Percentiles rank a stretch among this genome's conserved stretches.
These are phyloP conservation scores for Octonoba sinensis DNA, from an alignment of 2,888 invertebrate genomes.

Conservation along the genomic window DNA sequence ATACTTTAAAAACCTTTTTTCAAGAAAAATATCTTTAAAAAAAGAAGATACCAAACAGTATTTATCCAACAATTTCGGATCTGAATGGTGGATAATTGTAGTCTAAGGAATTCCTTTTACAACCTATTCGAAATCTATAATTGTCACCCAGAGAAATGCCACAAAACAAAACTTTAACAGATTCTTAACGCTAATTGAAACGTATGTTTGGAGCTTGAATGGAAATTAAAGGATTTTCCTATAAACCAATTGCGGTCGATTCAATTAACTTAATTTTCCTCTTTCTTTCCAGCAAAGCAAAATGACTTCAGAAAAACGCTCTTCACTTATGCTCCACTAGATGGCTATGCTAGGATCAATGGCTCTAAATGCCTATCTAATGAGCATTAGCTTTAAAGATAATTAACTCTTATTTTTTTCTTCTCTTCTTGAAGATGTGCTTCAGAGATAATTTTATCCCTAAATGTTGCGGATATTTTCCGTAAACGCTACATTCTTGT, in stretches of 20 bases:
- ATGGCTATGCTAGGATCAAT: slow-evolving; percentile 37
- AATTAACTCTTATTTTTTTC: slow-evolving; percentile 45
- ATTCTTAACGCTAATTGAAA: slow-evolving; percentile 50
- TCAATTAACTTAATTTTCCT: slow-evolving; percentile 53
- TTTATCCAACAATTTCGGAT: no score
- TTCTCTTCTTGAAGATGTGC: not conserved
- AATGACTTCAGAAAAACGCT: slow-evolving; percentile 47
- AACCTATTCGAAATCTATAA: no score
- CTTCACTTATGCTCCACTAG: slow-evolving; percentile 35
- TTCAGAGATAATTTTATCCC: slow-evolving; percentile 24
- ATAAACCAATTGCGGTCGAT: slow-evolving; percentile 56
- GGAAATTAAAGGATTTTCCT: slow-evolving; percentile 51
- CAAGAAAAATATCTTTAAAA: no score
- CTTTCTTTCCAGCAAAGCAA: slow-evolving; percentile 36
- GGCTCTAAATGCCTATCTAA: slow-evolving; percentile 59
- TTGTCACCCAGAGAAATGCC: no score
- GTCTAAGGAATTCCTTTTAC: no score
- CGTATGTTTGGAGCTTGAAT: slow-evolving; percentile 22
- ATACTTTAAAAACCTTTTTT: no score
- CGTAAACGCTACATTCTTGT: not conserved
- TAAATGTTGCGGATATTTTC: slow-evolving; percentile 16
- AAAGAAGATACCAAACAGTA: no score
- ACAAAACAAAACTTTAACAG: no score
- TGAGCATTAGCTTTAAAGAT: slow-evolving; percentile 57
- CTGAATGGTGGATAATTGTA: no score